phyloP scores from a whole-genome alignment of 2,113 vertebrate species.

The Manacus vitellinus region DNA sequence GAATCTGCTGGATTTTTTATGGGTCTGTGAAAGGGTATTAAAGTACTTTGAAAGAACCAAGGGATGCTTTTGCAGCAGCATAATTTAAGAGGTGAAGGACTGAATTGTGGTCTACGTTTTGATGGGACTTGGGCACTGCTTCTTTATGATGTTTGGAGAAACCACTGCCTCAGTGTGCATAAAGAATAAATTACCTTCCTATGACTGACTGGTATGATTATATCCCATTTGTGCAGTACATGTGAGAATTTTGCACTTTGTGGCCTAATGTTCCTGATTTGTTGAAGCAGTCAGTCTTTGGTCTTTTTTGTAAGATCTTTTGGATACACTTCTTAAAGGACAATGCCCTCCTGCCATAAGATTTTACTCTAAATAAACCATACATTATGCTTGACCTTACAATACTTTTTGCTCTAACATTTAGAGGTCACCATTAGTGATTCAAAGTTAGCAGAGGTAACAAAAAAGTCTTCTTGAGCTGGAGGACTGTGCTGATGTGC shows the following conservation, averaged over 20 bases:
- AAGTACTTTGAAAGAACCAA: background rate
- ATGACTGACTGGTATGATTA: background rate
- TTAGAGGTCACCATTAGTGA: background rate
- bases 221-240: background rate
- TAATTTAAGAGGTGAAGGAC: background rate
- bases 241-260: background rate
- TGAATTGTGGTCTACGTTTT: background rate
- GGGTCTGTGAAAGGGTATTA: background rate
- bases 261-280: background rate
- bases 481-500: background rate
- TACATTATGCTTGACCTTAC: background rate
- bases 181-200: background rate
- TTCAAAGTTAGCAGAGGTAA: background rate
- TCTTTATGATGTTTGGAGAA: background rate
- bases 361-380: background rate
- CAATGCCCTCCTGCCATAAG: background rate
- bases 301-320: background rate
- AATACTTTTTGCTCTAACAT: background rate
- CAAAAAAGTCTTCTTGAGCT: background rate
- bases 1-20: background rate
- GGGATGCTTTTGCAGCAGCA: rapidly evolving
- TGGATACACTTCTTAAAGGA: background rate
- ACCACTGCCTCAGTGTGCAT: background rate
- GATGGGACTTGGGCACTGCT: background rate
- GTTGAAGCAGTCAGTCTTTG: background rate